Conservation (phyloP, 2,888 invertebrate species). For the Pilophorus perplexus region DNA sequence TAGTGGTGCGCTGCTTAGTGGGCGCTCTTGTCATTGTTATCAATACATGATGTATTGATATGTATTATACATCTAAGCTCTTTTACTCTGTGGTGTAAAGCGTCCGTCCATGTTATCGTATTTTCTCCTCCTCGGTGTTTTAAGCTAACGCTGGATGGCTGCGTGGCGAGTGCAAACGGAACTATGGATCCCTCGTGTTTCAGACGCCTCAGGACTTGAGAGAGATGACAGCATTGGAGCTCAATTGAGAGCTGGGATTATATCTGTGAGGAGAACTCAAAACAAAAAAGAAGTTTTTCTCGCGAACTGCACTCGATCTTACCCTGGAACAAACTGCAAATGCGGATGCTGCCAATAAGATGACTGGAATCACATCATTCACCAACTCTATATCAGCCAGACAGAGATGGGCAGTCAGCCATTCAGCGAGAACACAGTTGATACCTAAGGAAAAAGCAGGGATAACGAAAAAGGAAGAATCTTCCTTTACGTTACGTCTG, state of each 20-base stretch:
- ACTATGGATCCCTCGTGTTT: too few species aligned
- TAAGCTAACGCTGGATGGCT: too few species aligned
- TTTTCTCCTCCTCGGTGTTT: too few species aligned
- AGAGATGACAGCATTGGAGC: constrained; percentile 49
- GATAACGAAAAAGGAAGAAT: constrained; percentile 49
- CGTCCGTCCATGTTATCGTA: too few species aligned
- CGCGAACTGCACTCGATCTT: constrained; percentile 50
- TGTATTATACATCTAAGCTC: too few species aligned
- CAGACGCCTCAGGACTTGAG: constrained; percentile 50
- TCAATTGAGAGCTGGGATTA: constrained; percentile 49
- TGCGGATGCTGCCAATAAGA: constrained; percentile 50
- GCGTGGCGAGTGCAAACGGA: too few species aligned
- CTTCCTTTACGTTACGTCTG: too few species aligned
- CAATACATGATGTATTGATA: too few species aligned
- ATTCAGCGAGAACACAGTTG: constrained; percentile 49
- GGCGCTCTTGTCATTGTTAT: too few species aligned
- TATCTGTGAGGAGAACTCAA: constrained; percentile 51
- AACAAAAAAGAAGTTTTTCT: constrained; percentile 50
- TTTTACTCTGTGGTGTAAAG: too few species aligned
- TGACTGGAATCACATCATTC: constrained; percentile 49
- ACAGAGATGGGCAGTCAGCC: constrained; percentile 49
- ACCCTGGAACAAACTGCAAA: constrained; percentile 51
- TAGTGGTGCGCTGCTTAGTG: too few species aligned
- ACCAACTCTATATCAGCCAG: constrained; percentile 50
- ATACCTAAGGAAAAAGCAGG: constrained; percentile 45